Conservation (phyloP, 2,888 invertebrate species). For the Lepidocyrtoides sp. region DNA sequence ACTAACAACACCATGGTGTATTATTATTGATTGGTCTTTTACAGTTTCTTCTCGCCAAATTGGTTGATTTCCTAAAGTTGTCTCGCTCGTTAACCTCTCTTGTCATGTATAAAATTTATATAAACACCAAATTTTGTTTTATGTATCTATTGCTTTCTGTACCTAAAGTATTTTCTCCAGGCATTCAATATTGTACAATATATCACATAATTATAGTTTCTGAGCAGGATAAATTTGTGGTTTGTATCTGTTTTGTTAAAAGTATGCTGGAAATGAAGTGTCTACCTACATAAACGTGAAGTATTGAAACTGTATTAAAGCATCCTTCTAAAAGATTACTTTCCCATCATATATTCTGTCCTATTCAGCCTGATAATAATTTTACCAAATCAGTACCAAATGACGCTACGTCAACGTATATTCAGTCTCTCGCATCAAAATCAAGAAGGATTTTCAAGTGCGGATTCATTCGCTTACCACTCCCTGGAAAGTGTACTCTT, state of each 20-base stretch:
- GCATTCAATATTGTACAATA: no score
- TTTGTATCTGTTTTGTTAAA: no score
- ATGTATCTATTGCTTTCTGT: neutral
- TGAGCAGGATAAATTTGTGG: no score
- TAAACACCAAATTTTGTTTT: neutral
- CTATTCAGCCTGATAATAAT: no score
- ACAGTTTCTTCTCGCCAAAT: conserved; percentile 29
- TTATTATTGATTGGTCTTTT: neutral
- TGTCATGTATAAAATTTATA: conserved; percentile 5
- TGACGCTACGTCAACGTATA: no score
- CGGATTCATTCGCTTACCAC: neutral
- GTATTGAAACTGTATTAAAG: no score
- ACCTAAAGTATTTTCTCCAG: neutral
- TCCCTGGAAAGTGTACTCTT: conserved; percentile 44
- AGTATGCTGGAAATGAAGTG: no score
- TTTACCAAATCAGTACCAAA: no score
- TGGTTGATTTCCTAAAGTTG: conserved; percentile 47
- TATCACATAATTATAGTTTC: no score
- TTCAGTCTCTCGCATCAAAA: conserved; percentile 9
- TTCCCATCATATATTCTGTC: no score
- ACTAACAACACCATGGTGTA: neutral
- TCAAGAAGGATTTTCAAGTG: neutral
- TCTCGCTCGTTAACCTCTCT: conserved; percentile 40
- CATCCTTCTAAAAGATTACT: no score
- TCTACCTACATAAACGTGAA: no score